Evolutionary conservation across 2,888 invertebrate species (phyloP), one percentile per base, ranked within the genome.

Genomic region (Bombylius major): DNA sequence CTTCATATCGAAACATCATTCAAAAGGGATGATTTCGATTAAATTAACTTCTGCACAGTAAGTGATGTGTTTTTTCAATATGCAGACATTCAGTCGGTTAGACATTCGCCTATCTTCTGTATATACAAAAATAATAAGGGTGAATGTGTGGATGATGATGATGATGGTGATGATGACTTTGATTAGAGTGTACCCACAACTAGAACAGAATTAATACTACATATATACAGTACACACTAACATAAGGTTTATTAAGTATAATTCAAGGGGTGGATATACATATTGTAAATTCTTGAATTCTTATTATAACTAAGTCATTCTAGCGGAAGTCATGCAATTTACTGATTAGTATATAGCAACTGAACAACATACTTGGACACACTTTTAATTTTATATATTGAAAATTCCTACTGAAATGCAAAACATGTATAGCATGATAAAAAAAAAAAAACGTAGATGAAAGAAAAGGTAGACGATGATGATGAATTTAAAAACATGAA

Each of bases 141-240:
- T 23, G 23, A 23, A 23, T 23, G 23, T 23, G 23, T 23, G 23
- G 23, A 23, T 23, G 23, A 23, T 42, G 23, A 23, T 23, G 23
- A 23, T 42, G 55, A 55, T 55, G 50, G 12, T 50, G 49, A 50
- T 47, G 55, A 55, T 55, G 50, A 55, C 55, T 55, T 55, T 55
- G 55, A 55, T 55, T 23, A 23, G 23, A 23, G 23, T 23, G 23
- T 23, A 23, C 23, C 23, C 23, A 23, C 23, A 23, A 23, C 23
- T 23, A 23, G 23, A 23, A 23, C 23, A 23, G 23, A 23, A 23
- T 23, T 23, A 23, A 23, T 23, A 23, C 23, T 23, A 23, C 55
- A 9, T 5, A 5, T n/a, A n/a, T n/a, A n/a, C n/a, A n/a, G n/a
- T n/a, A n/a, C 23, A 23, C 23, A 23, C 23, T 23, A 23, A 23